Evolutionary conservation across 1,140 invertebrate genomes (phyloP), one percentile per base, ranked within the genome.

Genomic region (Ladona fulva): DNA sequence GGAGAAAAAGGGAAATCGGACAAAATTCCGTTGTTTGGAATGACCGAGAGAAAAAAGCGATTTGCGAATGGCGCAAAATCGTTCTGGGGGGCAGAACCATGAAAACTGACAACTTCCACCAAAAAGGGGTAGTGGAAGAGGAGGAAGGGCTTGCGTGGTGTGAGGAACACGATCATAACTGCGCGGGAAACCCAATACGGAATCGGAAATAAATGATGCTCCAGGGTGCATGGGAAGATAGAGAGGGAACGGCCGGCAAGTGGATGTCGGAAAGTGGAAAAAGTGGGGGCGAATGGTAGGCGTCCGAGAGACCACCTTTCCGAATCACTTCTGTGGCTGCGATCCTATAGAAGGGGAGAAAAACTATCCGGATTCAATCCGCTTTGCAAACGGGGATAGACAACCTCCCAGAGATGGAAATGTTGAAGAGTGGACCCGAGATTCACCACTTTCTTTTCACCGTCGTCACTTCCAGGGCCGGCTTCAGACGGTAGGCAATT

Each of bases 1-100:
- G 44, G 10, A 52, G 44, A 52, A 52, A n/a, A n/a, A n/a, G n/a
- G 52, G 52, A 66, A 22, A 22, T 19, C 1, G 52, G 52, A 66
- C 52, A 3, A 12, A 66, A 22, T 19, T 10, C 44, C 44, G 44
- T 52, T 19, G 44, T 19, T 52, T 10, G 52, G 52, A 66, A 66
- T 66, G 52, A 66, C 52, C 52, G n/a, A 66, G 52, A 12, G 52
- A 66, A 66, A 37, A 66, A 66, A 66, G 52, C 52, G 52, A 66
- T 66, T 66, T 66, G 14, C 5, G 52, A 66, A 5, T 66, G 52
- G n/a, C 12, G 52, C 52, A 66, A 22, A 66, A 66, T 1, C n/a
- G 52, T 16, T 66, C 52, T 8, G 29, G 12, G n/a, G 52, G n/a
- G 14, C 52, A 52, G 44, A 52, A 52, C 52, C 52, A 22, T 66